These are phyloP conservation scores for Achatina immaculata DNA, from an alignment of 1,140 invertebrate species.

Conservation along the genomic window DNA sequence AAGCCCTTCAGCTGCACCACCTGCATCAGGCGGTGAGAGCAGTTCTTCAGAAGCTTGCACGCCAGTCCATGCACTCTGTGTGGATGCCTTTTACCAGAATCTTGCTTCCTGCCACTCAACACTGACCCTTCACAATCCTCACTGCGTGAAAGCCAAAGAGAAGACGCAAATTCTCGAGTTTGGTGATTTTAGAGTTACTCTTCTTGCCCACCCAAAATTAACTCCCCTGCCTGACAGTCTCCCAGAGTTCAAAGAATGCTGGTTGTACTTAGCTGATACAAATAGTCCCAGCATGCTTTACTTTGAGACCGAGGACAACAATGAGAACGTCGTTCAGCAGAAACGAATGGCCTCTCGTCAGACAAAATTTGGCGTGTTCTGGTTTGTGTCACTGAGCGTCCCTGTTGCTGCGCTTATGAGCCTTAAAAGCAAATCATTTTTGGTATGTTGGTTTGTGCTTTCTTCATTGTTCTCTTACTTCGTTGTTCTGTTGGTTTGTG, in stretches of 20 bases:
- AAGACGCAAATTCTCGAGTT: conserved; percentile 35
- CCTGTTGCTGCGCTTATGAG: conserved; percentile 36
- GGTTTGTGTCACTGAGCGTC: conserved; percentile 44
- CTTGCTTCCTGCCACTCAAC: conserved; percentile 20
- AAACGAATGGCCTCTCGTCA: conserved; percentile 40
- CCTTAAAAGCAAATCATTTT: conserved; percentile 43
- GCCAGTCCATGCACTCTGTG: conserved; percentile 22
- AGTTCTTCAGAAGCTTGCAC: background rate
- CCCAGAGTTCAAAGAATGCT: conserved; percentile 53
- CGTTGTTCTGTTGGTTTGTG: too few species aligned
- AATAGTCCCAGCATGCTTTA: conserved; percentile 62
- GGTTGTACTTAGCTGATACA: conserved; percentile 61
- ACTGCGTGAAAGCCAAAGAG: background rate
- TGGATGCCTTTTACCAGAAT: conserved; percentile 36
- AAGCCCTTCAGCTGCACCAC: background rate
- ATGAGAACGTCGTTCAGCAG: conserved; percentile 39
- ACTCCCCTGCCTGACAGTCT: conserved; percentile 29
- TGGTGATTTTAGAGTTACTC: conserved; percentile 50
- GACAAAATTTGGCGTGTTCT: conserved; percentile 54
- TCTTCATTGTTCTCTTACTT: too few species aligned
- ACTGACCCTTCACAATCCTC: background rate
- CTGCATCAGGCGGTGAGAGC: background rate
- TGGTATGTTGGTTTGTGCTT: conserved; percentile 3
- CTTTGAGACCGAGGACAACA: conserved; percentile 59
- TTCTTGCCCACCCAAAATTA: conserved; percentile 28